These are phyloP conservation scores for Bradypus variegatus DNA, from an alignment of 2,797 vertebrate genomes.

Conservation along the genomic window DNA sequence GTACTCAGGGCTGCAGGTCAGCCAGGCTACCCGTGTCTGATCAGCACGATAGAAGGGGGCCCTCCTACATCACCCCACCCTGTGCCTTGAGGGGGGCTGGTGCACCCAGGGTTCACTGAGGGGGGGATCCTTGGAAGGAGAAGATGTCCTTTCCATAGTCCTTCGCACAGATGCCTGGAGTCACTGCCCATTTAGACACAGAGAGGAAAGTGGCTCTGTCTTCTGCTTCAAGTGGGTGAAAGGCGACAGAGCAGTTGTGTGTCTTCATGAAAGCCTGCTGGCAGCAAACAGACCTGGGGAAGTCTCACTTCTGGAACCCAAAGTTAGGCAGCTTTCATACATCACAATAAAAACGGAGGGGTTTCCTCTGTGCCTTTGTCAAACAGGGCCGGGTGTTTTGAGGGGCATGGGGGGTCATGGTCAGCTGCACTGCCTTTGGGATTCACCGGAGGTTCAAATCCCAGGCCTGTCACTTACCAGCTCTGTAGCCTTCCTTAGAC, in stretches of 20 bases:
- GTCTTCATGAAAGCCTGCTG: neutral
- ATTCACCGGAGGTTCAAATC: neutral
- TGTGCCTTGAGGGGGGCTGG: no score
- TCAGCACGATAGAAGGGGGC: no score
- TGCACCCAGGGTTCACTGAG: neutral
- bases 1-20: no score
- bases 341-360: neutral
- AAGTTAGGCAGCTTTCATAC: neutral
- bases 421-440: no score
- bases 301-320: neutral
- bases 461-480: neutral
- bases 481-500: neutral
- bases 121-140: neutral
- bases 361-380: neutral
- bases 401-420: neutral
- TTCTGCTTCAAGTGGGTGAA: neutral
- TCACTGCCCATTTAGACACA: neutral
- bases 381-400: neutral
- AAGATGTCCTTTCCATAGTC: neutral
- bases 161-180: neutral
- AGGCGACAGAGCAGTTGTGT: fast-evolving
- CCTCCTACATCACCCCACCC: neutral
- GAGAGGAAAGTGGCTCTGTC: neutral
- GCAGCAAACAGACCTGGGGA: neutral
- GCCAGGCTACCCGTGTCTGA: no score